Evolutionary conservation across 2,888 invertebrate species (phyloP).

Genomic region (Thumatha senex): DNA sequence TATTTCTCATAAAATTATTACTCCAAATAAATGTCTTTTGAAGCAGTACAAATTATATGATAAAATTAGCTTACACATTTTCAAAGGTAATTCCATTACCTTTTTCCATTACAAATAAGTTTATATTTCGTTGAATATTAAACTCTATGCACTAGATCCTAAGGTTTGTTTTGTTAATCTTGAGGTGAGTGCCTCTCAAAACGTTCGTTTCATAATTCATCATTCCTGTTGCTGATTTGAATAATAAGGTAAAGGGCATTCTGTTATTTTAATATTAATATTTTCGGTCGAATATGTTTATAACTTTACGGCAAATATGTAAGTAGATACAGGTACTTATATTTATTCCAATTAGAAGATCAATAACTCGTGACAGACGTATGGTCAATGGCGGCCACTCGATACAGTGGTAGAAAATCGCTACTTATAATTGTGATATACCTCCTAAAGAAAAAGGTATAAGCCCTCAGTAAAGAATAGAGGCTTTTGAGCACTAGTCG

Average conservation of each 20-base stretch:
- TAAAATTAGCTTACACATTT: conserved; percentile 14
- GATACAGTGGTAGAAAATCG: no score
- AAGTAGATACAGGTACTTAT: not conserved
- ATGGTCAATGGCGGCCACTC: no score
- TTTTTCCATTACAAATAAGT: conserved; percentile 18
- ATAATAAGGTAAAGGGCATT: conserved; percentile 12
- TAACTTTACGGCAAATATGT: not conserved
- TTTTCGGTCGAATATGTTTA: not conserved
- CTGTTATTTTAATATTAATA: conserved; percentile 10
- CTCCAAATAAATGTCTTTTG: not conserved
- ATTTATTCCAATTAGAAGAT: no score
- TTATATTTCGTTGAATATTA: not conserved
- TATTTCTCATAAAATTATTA: not conserved
- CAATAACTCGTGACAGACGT: no score
- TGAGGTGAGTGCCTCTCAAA: not conserved
- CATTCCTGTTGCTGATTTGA: conserved; percentile 21
- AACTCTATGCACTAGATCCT: not conserved
- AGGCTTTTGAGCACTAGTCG: no score
- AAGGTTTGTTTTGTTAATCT: not conserved
- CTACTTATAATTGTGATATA: no score
- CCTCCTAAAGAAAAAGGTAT: no score
- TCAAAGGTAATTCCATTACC: conserved; percentile 18
- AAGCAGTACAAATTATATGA: conserved; percentile 12
- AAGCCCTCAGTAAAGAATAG: no score
- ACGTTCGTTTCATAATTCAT: conserved; percentile 21